A percentile compares a stretch with the other conserved stretches of the same genome.
Evolutionary conservation across 2,113 vertebrate species (phyloP).

Genomic region (Passer montanus): DNA sequence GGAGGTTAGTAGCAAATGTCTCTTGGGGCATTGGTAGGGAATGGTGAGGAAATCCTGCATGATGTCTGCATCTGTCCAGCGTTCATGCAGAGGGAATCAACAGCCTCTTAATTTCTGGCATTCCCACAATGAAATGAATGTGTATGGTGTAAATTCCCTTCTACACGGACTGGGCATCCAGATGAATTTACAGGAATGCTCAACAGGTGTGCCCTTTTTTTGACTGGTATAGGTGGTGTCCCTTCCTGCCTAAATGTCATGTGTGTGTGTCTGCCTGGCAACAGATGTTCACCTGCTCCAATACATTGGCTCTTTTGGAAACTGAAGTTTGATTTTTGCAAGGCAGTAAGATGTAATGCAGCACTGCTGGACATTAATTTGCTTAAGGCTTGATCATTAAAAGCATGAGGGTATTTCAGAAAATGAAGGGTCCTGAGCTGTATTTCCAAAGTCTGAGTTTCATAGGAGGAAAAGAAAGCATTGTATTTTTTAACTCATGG

Average conservation of each 20-base stretch:
- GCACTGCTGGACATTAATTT: background rate
- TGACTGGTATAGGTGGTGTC: background rate
- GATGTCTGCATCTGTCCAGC: background rate
- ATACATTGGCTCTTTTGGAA: background rate
- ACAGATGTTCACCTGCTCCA: background rate
- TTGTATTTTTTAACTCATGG: background rate
- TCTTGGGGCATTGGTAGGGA: background rate
- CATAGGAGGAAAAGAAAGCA: background rate
- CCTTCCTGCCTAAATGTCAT: background rate
- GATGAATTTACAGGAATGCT: rapidly evolving
- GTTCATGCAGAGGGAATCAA: background rate
- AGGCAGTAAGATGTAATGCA: background rate
- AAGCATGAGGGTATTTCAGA: background rate
- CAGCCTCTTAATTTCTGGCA: background rate
- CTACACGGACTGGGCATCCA: rapidly evolving
- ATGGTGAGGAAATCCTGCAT: background rate
- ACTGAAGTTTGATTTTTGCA: background rate
- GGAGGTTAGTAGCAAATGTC: background rate
- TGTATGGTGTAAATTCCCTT: background rate
- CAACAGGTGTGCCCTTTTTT: background rate
- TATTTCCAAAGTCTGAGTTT: background rate
- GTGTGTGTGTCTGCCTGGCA: background rate
- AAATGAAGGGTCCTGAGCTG: background rate
- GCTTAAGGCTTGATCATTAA: rapidly evolving
- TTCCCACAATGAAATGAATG: background rate